Conservation (phyloP, 2,888 invertebrate genomes). For the Dasysyrphus albostriatus region DNA sequence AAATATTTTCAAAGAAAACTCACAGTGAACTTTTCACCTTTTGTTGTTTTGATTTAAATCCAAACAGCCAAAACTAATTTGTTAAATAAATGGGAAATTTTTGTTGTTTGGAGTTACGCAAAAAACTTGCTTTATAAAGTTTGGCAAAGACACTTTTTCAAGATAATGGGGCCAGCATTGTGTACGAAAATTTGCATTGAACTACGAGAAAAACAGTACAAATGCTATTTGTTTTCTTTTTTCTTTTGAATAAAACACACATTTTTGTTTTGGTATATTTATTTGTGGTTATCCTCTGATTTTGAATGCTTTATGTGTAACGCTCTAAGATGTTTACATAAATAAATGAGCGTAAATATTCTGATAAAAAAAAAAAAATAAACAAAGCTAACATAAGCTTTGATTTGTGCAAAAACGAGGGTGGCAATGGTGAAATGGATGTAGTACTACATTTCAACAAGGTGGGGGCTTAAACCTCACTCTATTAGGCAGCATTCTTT, state of each 20-base stretch:
- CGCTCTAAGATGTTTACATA: no score
- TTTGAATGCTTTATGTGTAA: no score
- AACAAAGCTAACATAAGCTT: no score
- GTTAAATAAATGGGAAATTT: not conserved
- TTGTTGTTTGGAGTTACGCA: not conserved
- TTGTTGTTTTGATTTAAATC: conserved; percentile 6
- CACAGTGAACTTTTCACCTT: not conserved
- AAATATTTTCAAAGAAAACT: not conserved
- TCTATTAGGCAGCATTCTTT: no score
- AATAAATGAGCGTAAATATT: no score
- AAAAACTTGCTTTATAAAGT: conserved; percentile 1
- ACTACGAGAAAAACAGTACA: not conserved
- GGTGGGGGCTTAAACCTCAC: no score
- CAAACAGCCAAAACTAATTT: not conserved
- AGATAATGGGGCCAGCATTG: not conserved
- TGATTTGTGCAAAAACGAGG: no score
- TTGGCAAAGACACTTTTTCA: not conserved
- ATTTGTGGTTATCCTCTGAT: no score
- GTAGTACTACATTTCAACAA: no score
- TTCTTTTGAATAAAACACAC: not conserved
- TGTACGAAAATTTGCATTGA: not conserved
- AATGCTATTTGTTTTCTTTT: not conserved
- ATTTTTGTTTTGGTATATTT: no score
- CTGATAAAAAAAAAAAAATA: no score
- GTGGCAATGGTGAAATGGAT: no score